Evolutionary conservation across 2,797 vertebrate species (phyloP), one percentile per base, ranked within the genome.

Genomic region (Neosalanx taihuensis): DNA sequence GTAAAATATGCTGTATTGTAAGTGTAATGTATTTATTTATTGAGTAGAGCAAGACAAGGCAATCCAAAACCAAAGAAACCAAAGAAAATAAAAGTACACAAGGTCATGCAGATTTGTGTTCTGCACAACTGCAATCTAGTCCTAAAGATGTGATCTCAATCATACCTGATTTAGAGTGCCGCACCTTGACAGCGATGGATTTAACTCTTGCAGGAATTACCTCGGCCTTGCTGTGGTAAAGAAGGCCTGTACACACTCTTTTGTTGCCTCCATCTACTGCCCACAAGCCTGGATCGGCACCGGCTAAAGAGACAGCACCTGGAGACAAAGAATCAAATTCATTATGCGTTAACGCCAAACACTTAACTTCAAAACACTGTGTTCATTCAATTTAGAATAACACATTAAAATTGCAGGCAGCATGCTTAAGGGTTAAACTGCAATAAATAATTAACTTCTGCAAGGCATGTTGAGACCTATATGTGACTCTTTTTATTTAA

Each of bases 231-330:
- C 95, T 94, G 74, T 94, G 70, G 68, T 92, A 94, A 61, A 99
- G 81, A 18, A 99, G 94, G 10, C 95, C 94, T 0, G 82, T 87
- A 64, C 96, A 98, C 53, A 98, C 92, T 0, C 87, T 89, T 73
- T 94, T 96, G 82, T 99, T 99, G 0, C 97, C 97, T 5, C 94
- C 97, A 75, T 96, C 94, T 33, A 98, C 93, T 0, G 96, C 90
- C 97, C 97, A 99, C 70, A 96, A 90, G 4, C 92, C 93, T 0
- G 95, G 87, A 18, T 94, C 94, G 0, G 87, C 79, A 7, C 90
- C 83, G 0, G 96, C 84, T 74, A 99, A 75, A 0, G 96, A 94
- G 26, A 97, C 92, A 0, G 92, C 93, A 17, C 97, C 97, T 99
- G 64, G n/a, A 23, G 3, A 31, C 15, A 57, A 13, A 72, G 20